Conservation (phyloP, 2,113 vertebrate species). For the Lycocorax pyrrhopterus region DNA sequence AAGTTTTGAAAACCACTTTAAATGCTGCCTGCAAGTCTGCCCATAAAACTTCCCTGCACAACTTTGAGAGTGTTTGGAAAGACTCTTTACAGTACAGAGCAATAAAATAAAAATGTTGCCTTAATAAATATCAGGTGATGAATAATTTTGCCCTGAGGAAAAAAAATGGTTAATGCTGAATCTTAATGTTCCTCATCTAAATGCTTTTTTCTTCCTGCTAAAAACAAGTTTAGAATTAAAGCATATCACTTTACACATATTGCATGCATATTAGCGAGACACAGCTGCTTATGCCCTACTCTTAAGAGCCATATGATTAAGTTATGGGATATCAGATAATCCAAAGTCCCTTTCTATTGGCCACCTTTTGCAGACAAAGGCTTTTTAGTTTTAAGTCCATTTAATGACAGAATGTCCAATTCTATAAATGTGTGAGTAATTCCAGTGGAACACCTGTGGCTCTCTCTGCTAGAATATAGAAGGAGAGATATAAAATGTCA, state of each 20-base stretch:
- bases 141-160: slow-evolving; percentile 78
- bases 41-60: slow-evolving; percentile 33
- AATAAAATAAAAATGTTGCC: slow-evolving; percentile 63
- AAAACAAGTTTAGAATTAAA: slow-evolving; percentile 97
- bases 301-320: slow-evolving; percentile 99
- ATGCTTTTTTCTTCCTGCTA: slow-evolving; percentile 93
- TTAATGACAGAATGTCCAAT: slow-evolving; percentile 96
- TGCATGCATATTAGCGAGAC: slow-evolving; percentile 96
- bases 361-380: slow-evolving; percentile 79
- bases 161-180: slow-evolving; percentile 78
- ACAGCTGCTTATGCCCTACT: slow-evolving; percentile 96
- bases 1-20: neutral
- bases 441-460: slow-evolving; percentile 98
- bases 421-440: slow-evolving; percentile 94
- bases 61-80: slow-evolving; percentile 67
- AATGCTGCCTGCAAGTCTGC: neutral
- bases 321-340: slow-evolving; percentile 99
- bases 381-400: slow-evolving; percentile 97
- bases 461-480: slow-evolving; percentile 64
- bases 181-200: slow-evolving; percentile 94
- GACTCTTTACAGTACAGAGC: slow-evolving; percentile 45
- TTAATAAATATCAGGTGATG: slow-evolving; percentile 81
- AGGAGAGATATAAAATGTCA: slow-evolving; percentile 64
- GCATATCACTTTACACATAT: slow-evolving; percentile 99
- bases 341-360: slow-evolving; percentile 81